Evolutionary conservation across 2,888 invertebrate genomes (phyloP).

Genomic region (Hirtodrosophila histrioides): DNA sequence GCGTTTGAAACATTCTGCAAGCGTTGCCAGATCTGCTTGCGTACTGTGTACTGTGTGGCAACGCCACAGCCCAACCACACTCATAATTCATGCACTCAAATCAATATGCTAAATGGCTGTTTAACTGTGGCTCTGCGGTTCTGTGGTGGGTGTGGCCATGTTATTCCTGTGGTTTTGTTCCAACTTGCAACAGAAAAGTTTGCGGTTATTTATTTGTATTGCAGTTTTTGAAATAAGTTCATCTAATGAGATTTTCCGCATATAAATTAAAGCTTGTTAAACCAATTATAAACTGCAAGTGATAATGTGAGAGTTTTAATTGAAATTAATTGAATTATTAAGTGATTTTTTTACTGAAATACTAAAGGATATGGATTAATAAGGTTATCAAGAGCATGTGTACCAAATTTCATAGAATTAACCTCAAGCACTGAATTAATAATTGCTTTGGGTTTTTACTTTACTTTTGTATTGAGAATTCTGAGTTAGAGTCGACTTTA

Average conservation of each 20-base stretch:
- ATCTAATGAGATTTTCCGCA: constrained; percentile 20
- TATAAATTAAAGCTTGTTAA: constrained; percentile 4
- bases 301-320: not conserved
- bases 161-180: constrained; percentile 46
- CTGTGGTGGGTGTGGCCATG: constrained; percentile 17
- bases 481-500: no score
- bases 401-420: no score
- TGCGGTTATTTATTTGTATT: constrained; percentile 18
- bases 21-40: no score
- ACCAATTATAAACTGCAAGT: not conserved
- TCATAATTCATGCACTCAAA: constrained; percentile 67
- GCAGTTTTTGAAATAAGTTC: constrained; percentile 18
- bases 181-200: constrained; percentile 31
- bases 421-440: no score
- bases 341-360: no score
- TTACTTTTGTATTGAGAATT: no score
- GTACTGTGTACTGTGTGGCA: constrained; percentile 8
- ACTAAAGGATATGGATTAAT: no score
- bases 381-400: no score
- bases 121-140: constrained; percentile 22
- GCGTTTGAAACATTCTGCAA: constrained; percentile 9
- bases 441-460: no score
- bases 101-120: constrained; percentile 55
- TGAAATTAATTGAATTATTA: no score
- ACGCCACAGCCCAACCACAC: constrained; percentile 32